These are phyloP conservation scores for Mormoops blainvillei DNA, from an alignment of 2,113 vertebrate species.

Conservation along the genomic window DNA sequence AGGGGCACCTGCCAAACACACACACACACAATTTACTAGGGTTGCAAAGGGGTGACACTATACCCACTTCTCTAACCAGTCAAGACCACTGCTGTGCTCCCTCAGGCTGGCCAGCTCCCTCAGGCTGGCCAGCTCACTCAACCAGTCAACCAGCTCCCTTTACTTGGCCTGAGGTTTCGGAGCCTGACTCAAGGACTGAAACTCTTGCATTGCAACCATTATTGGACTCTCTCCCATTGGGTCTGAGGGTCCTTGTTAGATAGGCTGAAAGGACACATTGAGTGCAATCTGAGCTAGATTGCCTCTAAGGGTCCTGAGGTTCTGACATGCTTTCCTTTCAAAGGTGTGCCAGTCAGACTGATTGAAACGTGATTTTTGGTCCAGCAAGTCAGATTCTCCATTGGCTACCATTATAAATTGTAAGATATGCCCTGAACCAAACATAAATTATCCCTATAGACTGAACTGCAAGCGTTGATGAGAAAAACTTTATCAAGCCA, in stretches of 20 bases:
- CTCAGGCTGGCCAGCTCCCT: neutral
- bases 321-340: neutral
- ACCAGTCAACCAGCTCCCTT: slow-evolving; percentile 53
- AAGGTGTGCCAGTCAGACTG: neutral
- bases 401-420: neutral
- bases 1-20: neutral
- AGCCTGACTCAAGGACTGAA: slow-evolving; percentile 46
- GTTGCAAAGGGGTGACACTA: neutral
- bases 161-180: slow-evolving; percentile 27
- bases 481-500: neutral
- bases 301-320: neutral
- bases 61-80: slow-evolving; percentile 20
- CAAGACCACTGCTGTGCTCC: slow-evolving; percentile 64
- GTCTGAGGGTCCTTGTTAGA: neutral
- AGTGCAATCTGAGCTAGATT: accelerated
- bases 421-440: neutral
- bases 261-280: neutral
- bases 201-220: slow-evolving; percentile 19
- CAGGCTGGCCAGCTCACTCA: slow-evolving; percentile 33
- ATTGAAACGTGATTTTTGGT: neutral
- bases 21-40: slow-evolving; percentile 37
- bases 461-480: neutral
- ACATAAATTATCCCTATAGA: neutral
- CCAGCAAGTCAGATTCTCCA: neutral
- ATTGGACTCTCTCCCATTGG: neutral